Percentiles rank a stretch among this genome's conserved stretches.
Evolutionary conservation across 2,888 invertebrate genomes (phyloP).

Genomic region (Sepioteuthis lessoniana): DNA sequence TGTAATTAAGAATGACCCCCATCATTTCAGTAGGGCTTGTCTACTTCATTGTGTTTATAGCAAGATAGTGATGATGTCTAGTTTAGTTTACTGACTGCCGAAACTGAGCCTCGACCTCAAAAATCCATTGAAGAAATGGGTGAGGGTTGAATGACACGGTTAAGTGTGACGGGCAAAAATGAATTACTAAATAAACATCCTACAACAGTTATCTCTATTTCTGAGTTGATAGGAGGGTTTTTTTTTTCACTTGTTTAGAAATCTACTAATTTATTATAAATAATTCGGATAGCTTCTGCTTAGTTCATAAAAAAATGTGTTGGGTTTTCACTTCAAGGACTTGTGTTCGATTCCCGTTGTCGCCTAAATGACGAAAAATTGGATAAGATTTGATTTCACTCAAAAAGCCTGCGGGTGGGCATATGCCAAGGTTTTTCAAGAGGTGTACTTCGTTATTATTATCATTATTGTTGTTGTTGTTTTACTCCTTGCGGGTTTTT

Average conservation of each 20-base stretch:
- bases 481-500: too few species aligned
- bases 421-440: not conserved
- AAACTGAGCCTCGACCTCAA: not conserved
- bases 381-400: not conserved
- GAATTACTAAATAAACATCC: not conserved
- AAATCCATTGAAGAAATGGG: not conserved
- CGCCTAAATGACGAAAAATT: not conserved
- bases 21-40: not conserved
- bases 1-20: not conserved
- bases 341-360: not conserved
- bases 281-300: not conserved
- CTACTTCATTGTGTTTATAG: not conserved
- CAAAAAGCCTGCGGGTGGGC: not conserved
- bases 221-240: not conserved
- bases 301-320: not conserved
- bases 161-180: not conserved
- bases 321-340: not conserved
- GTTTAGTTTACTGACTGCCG: conserved; percentile 9
- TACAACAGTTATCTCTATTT: not conserved
- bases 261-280: conserved; percentile 7
- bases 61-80: conserved; percentile 21
- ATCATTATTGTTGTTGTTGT: too few species aligned
- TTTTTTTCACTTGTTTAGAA: not conserved
- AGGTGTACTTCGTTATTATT: not conserved
- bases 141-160: not conserved